phyloP scores from a whole-genome alignment of 2,113 vertebrate genomes.

The Eurystomus gularis region DNA sequence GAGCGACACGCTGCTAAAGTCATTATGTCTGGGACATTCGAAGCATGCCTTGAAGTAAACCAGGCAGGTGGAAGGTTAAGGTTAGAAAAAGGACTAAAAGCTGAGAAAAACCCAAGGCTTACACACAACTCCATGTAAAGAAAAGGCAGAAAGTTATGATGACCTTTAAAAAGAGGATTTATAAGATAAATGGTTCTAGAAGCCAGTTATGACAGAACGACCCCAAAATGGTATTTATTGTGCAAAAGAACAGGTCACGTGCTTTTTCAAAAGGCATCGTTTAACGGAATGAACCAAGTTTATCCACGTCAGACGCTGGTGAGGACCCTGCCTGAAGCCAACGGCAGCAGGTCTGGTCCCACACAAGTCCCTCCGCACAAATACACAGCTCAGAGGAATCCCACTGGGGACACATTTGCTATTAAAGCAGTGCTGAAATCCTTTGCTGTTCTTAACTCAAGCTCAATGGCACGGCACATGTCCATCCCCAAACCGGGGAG shows the following conservation, averaged over 20 bases:
- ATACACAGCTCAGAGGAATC: background rate
- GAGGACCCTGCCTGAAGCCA: background rate
- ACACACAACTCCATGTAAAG: background rate
- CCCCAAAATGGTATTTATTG: background rate
- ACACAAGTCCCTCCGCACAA: background rate
- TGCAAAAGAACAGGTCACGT: background rate
- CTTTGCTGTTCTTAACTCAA: background rate
- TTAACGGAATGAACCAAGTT: background rate
- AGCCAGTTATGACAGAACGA: background rate
- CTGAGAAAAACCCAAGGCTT: background rate
- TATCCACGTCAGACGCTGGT: background rate
- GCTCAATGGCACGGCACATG: fast-evolving
- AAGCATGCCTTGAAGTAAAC: constrained; percentile 31
- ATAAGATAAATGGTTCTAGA: background rate
- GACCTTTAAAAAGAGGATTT: background rate
- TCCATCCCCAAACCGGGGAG: no score
- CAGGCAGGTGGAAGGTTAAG: constrained; percentile 35
- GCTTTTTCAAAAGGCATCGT: background rate
- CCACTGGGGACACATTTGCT: fast-evolving
- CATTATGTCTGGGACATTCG: constrained; percentile 35
- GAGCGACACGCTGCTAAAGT: constrained; percentile 60
- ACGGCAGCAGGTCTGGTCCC: background rate
- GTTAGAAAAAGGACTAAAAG: constrained; percentile 18
- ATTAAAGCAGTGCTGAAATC: background rate
- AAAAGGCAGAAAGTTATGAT: background rate